Percentiles rank a stretch among this genome's conserved stretches.
These are phyloP conservation scores for Hippocampus mohnikei DNA, from an alignment of 2,113 vertebrate species.

Conservation along the genomic window DNA sequence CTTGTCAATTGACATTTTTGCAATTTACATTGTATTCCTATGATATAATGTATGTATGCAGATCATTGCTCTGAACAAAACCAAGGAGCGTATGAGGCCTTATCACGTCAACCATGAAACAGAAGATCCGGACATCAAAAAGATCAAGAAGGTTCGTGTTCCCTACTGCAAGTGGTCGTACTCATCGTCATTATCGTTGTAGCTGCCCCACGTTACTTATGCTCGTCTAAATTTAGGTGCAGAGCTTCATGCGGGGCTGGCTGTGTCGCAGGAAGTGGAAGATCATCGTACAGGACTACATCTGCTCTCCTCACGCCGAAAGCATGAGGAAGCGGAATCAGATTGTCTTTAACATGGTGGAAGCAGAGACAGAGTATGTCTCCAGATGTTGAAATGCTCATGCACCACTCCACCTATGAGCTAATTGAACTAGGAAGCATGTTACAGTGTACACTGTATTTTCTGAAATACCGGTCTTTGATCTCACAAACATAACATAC, in stretches of 20 bases:
- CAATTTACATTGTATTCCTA: too few species aligned
- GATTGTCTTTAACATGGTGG: slow-evolving; percentile 98
- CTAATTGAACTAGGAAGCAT: neutral
- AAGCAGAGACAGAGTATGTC: slow-evolving; percentile 90
- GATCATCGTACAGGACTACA: slow-evolving; percentile 98
- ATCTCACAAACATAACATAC: too few species aligned
- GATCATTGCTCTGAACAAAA: slow-evolving; percentile 97
- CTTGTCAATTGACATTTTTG: too few species aligned
- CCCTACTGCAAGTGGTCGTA: too few species aligned
- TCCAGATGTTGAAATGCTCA: neutral
- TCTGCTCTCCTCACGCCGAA: slow-evolving; percentile 97
- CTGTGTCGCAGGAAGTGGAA: slow-evolving; percentile 97
- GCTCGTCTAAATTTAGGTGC: slow-evolving; percentile 76
- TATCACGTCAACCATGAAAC: slow-evolving; percentile 89
- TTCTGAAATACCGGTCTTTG: neutral
- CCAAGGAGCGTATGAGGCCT: slow-evolving; percentile 95
- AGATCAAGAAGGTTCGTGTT: slow-evolving; percentile 92
- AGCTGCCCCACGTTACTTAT: neutral
- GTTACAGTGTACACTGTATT: neutral
- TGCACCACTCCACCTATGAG: neutral
- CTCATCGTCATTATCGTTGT: neutral
- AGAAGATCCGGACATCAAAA: slow-evolving; percentile 97
- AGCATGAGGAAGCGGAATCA: slow-evolving; percentile 99
- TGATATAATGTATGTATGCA: slow-evolving; percentile 5
- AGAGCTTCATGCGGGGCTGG: slow-evolving; percentile 99